Base-by-base conservation (phyloP, 2,888 invertebrate genomes). In the Carabus problematicus region DNA sequence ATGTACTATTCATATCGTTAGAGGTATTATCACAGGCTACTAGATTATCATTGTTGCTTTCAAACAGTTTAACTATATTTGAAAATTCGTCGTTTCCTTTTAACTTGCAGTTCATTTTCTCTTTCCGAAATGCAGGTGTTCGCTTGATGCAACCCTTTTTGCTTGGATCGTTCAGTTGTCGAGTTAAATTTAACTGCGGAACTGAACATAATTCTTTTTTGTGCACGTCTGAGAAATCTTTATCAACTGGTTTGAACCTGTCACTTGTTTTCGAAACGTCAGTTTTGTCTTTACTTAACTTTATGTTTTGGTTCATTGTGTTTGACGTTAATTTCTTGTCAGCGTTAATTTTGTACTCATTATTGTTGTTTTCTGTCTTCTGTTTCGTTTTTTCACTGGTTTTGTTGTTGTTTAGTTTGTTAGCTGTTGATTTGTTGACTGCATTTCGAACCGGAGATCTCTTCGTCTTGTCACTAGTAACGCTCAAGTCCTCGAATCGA, bases 121-220 rank as follows among this genome's bases (percentile, higher is more conserved):
- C 85, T 66, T 84, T 79, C 49, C 87, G 79, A 75, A 87, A 87
- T 1, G 87, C 87, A 8, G 86, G 87, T 39, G 84, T 85, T 61
- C 87, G 77, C 76, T 85, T 86, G n/a, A 86, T 85, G 62, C 75
- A 76, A 71, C 82, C 82, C 42, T 76, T 79, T 73, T 80, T 82
- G 1, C 76, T 72, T 7, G 84, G 83, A 73, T 84, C 84, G 74
- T 83, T 83, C 12, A 79, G 70, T 70, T 82, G 82, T 71, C 80
- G 75, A 29, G 77, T 74, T 64, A 81, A 70, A 52, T 54, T 69
- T 47, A 73, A 70, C 63, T 49, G 71, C 54, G 66, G 72, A 41
- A 8, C 52, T 63, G 70, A 67, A 14, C 64, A 64, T 14, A 64
- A 43, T 55, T 64, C 64, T 45, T 64, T 64, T 45, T 64, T 64